Conservation (phyloP, 2,113 vertebrate genomes). For the Boleophthalmus pectinirostris region DNA sequence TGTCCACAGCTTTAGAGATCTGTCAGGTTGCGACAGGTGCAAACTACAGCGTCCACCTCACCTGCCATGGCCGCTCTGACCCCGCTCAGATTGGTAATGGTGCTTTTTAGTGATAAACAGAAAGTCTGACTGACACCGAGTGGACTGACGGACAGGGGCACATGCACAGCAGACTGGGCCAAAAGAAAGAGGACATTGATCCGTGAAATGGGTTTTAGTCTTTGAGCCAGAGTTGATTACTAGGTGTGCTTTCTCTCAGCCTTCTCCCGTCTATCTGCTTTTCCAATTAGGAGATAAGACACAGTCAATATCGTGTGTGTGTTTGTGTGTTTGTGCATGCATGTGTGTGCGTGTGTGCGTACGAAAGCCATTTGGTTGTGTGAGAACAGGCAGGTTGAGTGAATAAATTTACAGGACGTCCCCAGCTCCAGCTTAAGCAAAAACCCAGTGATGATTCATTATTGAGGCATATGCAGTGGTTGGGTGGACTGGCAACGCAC, state of each 20-base stretch:
- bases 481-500: constrained; percentile 42
- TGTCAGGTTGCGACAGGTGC: constrained; percentile 46
- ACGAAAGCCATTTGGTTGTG: constrained; percentile 13
- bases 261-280: constrained; percentile 68
- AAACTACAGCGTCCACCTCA: constrained; percentile 17
- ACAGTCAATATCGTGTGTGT: constrained; percentile 68
- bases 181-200: constrained; percentile 74
- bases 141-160: constrained; percentile 58
- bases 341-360: too few species aligned
- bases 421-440: constrained; percentile 29
- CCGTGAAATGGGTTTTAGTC: constrained; percentile 81
- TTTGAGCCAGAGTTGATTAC: constrained; percentile 76
- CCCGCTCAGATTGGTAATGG: constrained; percentile 41
- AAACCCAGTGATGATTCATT: constrained; percentile 27
- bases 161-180: constrained; percentile 48
- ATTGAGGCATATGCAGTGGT: constrained; percentile 13
- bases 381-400: constrained; percentile 13
- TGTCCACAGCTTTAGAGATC: background rate
- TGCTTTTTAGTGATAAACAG: constrained; percentile 32
- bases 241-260: constrained; percentile 71
- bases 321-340: constrained; percentile 32
- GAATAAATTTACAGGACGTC: constrained; percentile 37
- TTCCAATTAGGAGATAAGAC: constrained; percentile 83
- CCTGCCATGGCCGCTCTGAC: constrained; percentile 7
- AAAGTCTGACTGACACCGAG: constrained; percentile 41